A percentile compares a stretch with the other conserved stretches of the same genome.
These are phyloP conservation scores for Sipha flava DNA, from an alignment of 1,140 invertebrate genomes.

Conservation along the genomic window DNA sequence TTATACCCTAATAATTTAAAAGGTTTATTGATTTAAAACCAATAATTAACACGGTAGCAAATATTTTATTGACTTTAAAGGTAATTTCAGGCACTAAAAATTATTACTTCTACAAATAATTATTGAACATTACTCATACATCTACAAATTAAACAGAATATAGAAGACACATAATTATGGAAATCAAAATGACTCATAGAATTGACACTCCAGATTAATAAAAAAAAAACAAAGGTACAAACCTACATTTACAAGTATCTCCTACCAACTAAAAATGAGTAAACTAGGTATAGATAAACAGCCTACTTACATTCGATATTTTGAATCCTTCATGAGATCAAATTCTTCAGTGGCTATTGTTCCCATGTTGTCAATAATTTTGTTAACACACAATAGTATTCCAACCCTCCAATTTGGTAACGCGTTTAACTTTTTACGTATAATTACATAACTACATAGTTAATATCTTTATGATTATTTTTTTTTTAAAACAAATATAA, in stretches of 20 bases:
- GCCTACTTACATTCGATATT: conserved; percentile 23
- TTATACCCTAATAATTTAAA: neutral
- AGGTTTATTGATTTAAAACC: neutral
- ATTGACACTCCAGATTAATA: neutral
- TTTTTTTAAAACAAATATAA: neutral
- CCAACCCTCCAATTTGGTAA: neutral
- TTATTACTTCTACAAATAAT: neutral
- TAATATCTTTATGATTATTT: neutral
- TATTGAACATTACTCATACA: neutral
- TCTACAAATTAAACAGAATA: neutral
- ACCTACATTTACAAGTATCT: neutral
- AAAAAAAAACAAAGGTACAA: neutral
- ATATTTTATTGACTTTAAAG: neutral
- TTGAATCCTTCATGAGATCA: conserved; percentile 30
- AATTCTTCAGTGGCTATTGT: conserved; percentile 44
- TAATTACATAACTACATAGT: neutral
- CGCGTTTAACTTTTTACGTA: neutral
- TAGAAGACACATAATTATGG: neutral
- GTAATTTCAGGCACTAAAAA: neutral
- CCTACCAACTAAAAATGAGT: neutral
- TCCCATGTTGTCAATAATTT: conserved; percentile 41
- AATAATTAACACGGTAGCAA: too few relatives aligned
- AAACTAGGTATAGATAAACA: neutral
- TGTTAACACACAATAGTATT: neutral
- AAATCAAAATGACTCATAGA: neutral